Evolutionary conservation across 1,140 invertebrate genomes (phyloP), one percentile per base, ranked within the genome.

Genomic region (Drosophila teissieri): DNA sequence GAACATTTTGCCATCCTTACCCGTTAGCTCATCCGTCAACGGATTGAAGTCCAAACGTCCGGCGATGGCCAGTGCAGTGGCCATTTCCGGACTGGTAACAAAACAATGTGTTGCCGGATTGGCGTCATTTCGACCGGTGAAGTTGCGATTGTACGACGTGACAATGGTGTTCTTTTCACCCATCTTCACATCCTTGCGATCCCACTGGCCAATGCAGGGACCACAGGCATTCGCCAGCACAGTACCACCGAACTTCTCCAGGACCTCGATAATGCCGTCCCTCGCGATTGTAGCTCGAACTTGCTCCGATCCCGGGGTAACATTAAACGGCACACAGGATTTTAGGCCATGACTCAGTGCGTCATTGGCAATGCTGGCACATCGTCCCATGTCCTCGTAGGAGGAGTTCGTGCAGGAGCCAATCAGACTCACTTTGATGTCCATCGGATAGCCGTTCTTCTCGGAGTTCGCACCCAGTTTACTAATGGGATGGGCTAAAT

Each of bases 81-180:
- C 98, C 19, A 99, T 93, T 93, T 99, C 99, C 8, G 99, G 99
- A 78, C 98, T 99, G 27, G 99, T 99, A 49, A 99, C 99, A 93
- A 99, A 99, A 67, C 96, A 96, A 92, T 99, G 99, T 0, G 99
- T 99, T 3, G 98, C 97, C 2, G 99, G 98, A 93, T 99, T 99
- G 61, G 98, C 99, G 93, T 99, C 99, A 92, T 99, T 99, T 74
- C 99, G 94, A 1, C 96, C 96, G 19, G 98, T 99, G 94, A 99
- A 99, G 93, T 99, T 99, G 51, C 99, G 94, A 93, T 99, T 99
- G 94, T 99, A 99, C 0, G 99, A 99, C 4, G 98, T 99, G 12
- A 99, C 98, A 91, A 99, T 99, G 0, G 99, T 99, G 92, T 99
- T 99, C 93, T 99, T 99, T 63, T 99, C 98, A 15, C 99, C 99